phyloP scores from a whole-genome alignment of 2,888 invertebrate genomes.

The Tiliacea aurago region DNA sequence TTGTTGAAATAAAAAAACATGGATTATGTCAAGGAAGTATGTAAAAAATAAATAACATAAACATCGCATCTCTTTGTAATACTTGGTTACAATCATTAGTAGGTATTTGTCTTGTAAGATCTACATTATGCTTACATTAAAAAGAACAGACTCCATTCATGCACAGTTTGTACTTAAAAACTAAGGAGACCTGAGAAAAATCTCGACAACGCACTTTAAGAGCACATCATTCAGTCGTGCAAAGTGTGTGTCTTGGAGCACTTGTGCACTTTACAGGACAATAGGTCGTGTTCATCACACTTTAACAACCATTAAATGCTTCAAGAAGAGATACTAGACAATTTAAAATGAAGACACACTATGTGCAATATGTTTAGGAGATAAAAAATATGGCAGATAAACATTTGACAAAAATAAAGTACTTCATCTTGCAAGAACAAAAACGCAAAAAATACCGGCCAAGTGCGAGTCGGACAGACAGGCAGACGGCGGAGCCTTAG shows the following conservation, averaged over 20 bases:
- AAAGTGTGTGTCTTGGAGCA: neutral
- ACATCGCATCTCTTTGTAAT: neutral
- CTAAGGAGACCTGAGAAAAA: constrained; percentile 11
- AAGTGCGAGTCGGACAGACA: too few relatives aligned
- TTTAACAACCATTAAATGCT: constrained; percentile 19
- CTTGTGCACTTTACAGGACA: constrained; percentile 20
- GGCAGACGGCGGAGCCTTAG: too few relatives aligned
- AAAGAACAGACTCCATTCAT: too few relatives aligned
- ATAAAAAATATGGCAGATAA: neutral
- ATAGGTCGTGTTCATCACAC: constrained; percentile 32
- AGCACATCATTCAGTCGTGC: constrained; percentile 32
- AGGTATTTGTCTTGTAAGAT: neutral
- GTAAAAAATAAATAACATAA: too few relatives aligned
- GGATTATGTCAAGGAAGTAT: too few relatives aligned
- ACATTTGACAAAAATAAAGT: neutral
- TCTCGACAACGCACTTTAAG: constrained; percentile 22
- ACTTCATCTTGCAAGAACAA: too few relatives aligned
- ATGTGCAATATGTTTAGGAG: neutral
- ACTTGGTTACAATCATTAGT: neutral
- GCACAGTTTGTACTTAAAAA: too few relatives aligned
- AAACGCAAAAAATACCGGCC: too few relatives aligned
- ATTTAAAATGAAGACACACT: neutral
- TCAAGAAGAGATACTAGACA: neutral
- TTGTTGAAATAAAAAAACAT: too few relatives aligned
- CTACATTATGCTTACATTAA: too few relatives aligned